These are phyloP conservation scores for Puma concolor DNA, from an alignment of 2,113 vertebrate species.

Conservation along the genomic window DNA sequence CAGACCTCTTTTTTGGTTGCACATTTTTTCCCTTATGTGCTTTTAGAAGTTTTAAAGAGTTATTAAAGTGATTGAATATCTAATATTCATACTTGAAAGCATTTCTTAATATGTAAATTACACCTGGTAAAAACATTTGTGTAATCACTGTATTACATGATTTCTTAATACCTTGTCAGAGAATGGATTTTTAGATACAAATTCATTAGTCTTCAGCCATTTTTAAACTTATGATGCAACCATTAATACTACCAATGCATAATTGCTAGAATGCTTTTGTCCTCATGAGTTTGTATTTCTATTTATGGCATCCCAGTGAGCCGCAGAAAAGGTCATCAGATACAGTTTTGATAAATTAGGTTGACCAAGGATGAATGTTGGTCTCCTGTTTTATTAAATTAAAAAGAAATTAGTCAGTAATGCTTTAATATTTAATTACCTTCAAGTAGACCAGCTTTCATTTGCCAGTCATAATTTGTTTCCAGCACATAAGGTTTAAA, in stretches of 20 bases:
- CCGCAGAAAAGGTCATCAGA: background rate
- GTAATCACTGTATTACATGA: constrained; percentile 22
- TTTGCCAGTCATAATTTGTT: constrained; percentile 20
- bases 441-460: background rate
- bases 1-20: background rate
- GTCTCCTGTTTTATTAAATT: background rate
- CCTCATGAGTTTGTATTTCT: background rate
- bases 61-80: constrained; percentile 59
- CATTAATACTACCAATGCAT: background rate
- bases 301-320: background rate
- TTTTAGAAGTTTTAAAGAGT: constrained; percentile 52
- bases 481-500: constrained; percentile 11
- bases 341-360: background rate
- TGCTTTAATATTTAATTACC: constrained; percentile 33
- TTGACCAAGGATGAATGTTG: background rate
- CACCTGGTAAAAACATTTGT: constrained; percentile 33
- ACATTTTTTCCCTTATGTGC: constrained; percentile 50
- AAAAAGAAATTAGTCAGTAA: background rate
- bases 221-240: constrained; percentile 25
- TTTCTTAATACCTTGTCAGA: constrained; percentile 33
- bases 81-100: constrained; percentile 31
- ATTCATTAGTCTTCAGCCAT: constrained; percentile 15
- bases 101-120: constrained; percentile 62
- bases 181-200: constrained; percentile 28
- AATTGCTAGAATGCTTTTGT: background rate